Conservation (phyloP, 1,140 invertebrate genomes). For the Diachasmimorpha longicaudata region DNA sequence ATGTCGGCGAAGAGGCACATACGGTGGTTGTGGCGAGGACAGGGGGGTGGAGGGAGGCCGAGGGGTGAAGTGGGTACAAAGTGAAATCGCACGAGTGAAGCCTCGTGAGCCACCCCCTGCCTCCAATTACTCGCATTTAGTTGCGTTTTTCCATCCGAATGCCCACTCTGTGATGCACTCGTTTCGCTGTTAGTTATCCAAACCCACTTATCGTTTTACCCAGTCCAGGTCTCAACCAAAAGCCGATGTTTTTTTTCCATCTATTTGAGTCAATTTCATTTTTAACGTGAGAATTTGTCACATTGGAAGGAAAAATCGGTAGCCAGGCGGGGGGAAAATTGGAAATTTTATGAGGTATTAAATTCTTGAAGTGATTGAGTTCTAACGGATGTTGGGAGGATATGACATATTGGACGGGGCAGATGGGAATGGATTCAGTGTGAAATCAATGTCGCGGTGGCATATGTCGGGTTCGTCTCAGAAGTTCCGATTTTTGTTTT, state of each 20-base stretch:
- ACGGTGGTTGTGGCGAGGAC: not conserved
- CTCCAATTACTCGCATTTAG: slow-evolving; percentile 63
- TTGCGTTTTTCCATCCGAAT: slow-evolving; percentile 63
- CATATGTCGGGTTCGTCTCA: slow-evolving; percentile 41
- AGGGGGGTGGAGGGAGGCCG: not conserved
- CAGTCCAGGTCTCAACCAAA: not conserved
- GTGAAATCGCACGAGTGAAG: not conserved
- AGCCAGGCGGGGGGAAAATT: not conserved
- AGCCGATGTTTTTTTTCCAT: not conserved
- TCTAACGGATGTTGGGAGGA: not conserved
- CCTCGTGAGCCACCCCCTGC: slow-evolving; percentile 28
- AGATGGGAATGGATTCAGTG: slow-evolving; percentile 44
- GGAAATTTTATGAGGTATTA: slow-evolving; percentile 1
- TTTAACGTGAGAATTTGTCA: not conserved
- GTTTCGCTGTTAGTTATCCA: slow-evolving; percentile 57
- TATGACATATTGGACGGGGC: slow-evolving; percentile 17
- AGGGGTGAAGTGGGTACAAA: not conserved
- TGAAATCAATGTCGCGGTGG: slow-evolving; percentile 52
- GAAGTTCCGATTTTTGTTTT: not conserved
- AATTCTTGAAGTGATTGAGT: not conserved
- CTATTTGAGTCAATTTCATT: not conserved
- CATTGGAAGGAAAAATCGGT: no score
- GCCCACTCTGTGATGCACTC: slow-evolving; percentile 57
- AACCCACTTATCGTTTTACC: slow-evolving; percentile 46
- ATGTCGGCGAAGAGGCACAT: slow-evolving; percentile 14